These are phyloP conservation scores for Plecotus auritus DNA, from an alignment of 2,113 vertebrate species.

Conservation along the genomic window DNA sequence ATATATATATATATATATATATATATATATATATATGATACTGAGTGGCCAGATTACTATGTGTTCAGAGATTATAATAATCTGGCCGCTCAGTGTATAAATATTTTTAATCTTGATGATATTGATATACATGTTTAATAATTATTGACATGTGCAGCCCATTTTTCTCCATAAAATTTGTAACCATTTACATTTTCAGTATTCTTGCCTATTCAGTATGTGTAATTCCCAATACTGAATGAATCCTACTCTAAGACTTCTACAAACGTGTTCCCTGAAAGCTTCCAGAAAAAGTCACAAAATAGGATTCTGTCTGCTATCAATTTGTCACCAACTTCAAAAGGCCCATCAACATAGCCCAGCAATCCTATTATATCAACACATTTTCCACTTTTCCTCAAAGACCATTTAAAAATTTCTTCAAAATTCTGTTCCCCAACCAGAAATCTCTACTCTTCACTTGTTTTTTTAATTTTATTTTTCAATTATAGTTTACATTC, in stretches of 20 bases:
- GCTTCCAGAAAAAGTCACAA: neutral
- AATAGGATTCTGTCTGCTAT: neutral
- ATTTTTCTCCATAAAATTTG: neutral
- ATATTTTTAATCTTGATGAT: neutral
- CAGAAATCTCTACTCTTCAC: neutral
- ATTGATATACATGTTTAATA: no score
- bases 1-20: no score
- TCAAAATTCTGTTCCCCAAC: neutral
- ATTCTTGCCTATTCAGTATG: neutral
- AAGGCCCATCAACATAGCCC: neutral
- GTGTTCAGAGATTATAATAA: no score
- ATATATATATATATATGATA: no score
- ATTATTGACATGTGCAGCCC: neutral
- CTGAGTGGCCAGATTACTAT: no score
- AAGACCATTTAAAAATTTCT: neutral
- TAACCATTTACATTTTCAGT: neutral
- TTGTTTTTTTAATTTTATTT: neutral
- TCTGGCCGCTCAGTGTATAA: neutral
- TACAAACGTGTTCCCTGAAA: neutral
- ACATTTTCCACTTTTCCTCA: neutral
- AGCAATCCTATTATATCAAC: neutral
- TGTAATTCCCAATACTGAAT: neutral
- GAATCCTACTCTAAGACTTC: neutral
- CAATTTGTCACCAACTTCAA: neutral
- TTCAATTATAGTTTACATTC: neutral